Base-by-base conservation (phyloP, 2,797 vertebrate species). In the Schizopygopsis malacanthus region DNA sequence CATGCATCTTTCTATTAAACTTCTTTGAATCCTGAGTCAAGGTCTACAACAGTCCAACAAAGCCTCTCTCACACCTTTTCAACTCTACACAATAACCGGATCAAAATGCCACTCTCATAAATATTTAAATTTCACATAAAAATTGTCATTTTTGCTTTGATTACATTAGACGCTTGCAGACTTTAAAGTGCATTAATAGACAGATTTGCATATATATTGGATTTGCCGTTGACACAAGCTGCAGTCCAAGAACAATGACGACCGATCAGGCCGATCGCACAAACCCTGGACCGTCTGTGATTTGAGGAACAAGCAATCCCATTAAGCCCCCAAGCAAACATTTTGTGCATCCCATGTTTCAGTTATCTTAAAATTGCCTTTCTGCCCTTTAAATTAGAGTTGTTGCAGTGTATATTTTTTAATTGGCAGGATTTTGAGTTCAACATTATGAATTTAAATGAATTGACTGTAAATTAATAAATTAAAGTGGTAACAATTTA, bases 151-250 rank as follows among this genome's bases (percentile, higher is more conserved):
- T 88, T 85, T 63, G 85, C 91, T 95, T 95, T 95, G 92, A 96
- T 96, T 95, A 94, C 92, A 94, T 92, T 93, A 90, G 87, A 92
- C 91, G 93, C 93, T 93, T 91, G 89, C 91, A 87, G 91, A 92
- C 92, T 94, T 95, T 94, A 94, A 94, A 96, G 94, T 94, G 93
- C 93, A 93, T 94, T 95, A 95, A 95, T 95, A 93, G 94, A 88
- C 72, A 91, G 92, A 96, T 96, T 96, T 95, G 94, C 95, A 96
- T 96, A 95, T 96, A 96, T 95, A 96, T 95, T 96, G 95, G 93
- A 94, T 96, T 95, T 95, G 90, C 89, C 85, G 87, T 91, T 89
- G 90, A 90, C 91, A 90, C 90, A 78, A 92, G 90, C 93, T 91
- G 91, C 88, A 70, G 91, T 20, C 86, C 70, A 86, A 67, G 80